Base-by-base conservation (phyloP, 2,113 vertebrate species). In the Gnathonemus echidnorhynchus region DNA sequence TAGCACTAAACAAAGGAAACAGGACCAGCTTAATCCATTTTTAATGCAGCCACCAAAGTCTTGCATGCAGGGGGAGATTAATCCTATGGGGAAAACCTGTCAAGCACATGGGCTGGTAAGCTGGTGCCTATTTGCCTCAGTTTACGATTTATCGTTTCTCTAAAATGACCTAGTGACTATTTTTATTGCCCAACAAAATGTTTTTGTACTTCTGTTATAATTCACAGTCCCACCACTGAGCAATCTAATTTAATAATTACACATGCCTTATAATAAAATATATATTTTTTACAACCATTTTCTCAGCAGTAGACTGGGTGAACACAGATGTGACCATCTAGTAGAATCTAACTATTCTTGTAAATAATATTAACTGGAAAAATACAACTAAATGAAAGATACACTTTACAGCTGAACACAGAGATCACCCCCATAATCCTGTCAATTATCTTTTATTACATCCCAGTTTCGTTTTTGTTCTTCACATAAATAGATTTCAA, bases 371-470 rank as follows among this genome's bases (percentile, higher is more conserved):
- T 15, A 88, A 74, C 24, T 62, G 31, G 3, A 80, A 89, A 74
- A 74, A 27, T 39, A 24, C 9, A 58, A 89, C 35, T 58, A 48
- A 48, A 56, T 53, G 56, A 50, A 62, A 77, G 31, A 88, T 56
- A 27, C 46, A 19, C 56, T 52, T 88, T 77, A 45, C 31, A 80
- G 62, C 17, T 17, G 27, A 56, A 39, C 31, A 52, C 39, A 86
- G 89, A 31, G 87, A 90, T 88, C 49, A 56, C 70, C 45, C 31
- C 50, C 39, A 88, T 83, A 88, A 77, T 53, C 19, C 58, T 87
- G 85, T 90, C 89, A 87, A 90, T 86, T 91, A 86, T 80, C 58
- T 89, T 91, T 89, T 89, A 89, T 56, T 85, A 89, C 83, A 83
- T 89, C 53, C 83, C 42, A n/a, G 45, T 91, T 89, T 91, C 9